Evolutionary conservation across 2,888 invertebrate genomes (phyloP), one percentile per base, ranked within the genome.

Genomic region (Tetramorium bicarinatum): DNA sequence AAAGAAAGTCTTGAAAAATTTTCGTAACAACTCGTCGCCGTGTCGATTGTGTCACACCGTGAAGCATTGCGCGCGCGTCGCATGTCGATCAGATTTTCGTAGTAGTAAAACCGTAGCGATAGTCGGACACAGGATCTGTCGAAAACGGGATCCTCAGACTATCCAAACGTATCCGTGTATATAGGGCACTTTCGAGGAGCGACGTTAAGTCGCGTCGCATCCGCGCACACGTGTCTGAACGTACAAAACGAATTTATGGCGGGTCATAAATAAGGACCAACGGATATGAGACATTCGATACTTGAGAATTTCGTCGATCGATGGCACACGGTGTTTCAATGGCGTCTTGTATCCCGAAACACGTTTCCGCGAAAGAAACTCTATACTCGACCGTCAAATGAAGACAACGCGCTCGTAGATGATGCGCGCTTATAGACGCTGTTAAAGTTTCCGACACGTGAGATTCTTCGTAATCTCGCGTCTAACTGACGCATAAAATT

Each of bases 251-350:
- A 67, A 79, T 79, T 34, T 79, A 79, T 71, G 38, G 59, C 21
- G 15, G 52, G 21, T 34, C 47, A 34, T 79, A 71, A 79, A 79
- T 79, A 79, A 79, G 34, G 8, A 67, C 44, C 44, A 44, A 38
- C 71, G 56, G 71, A 79, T 79, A 79, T 56, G 59, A 79, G 71
- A 79, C 44, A 44, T 59, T 59, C 56, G 71, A 62, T 62, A 44
- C 62, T 62, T 25, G 79, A 71, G 34, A 21, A 59, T 71, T 79
- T 47, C 41, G 76, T 13, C 21, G 56, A 69, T 79, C 64, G 52
- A 71, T 66, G 41, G 15, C n/a, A 54, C 54, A n/a, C 52, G 18
- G 52, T 41, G 67, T 66, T 54, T 54, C 54, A 41, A 25, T 52
- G 41, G 38, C 41, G 54, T 9, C 59, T 54, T 38, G 54, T 54